A percentile compares a stretch with the other conserved stretches of the same genome.
Conservation (phyloP, 2,113 vertebrate species). For the Hystrix cristata region DNA sequence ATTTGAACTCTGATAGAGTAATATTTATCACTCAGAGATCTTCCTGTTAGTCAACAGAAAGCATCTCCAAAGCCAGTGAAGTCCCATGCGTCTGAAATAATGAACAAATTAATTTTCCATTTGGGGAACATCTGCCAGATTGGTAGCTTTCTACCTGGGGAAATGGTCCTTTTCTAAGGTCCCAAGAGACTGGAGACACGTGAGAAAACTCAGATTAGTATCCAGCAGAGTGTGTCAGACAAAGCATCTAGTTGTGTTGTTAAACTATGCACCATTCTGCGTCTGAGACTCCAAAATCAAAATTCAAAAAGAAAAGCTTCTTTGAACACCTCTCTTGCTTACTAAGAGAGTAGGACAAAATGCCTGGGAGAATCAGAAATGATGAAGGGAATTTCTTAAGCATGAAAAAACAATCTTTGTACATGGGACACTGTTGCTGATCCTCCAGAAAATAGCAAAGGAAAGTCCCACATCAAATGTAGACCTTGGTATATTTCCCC, state of each 20-base stretch:
- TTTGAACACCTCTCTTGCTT: constrained; percentile 62
- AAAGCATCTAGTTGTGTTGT: constrained; percentile 29
- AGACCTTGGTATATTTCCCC: neutral
- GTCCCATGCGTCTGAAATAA: constrained; percentile 49
- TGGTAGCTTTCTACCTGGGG: constrained; percentile 13
- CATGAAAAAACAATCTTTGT: constrained; percentile 58
- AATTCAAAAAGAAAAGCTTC: constrained; percentile 63
- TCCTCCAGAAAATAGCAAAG: constrained; percentile 50
- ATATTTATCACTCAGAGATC: constrained; percentile 42
- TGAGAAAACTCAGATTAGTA: constrained; percentile 59
- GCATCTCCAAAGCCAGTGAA: constrained; percentile 48
- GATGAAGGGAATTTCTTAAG: constrained; percentile 62
- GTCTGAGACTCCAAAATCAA: constrained; percentile 62
- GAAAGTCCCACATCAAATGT: constrained; percentile 30
- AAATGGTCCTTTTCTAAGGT: constrained; percentile 42
- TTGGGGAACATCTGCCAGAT: constrained; percentile 53
- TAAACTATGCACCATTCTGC: neutral
- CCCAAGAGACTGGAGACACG: constrained; percentile 42
- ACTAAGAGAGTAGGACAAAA: constrained; percentile 49
- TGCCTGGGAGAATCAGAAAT: constrained; percentile 59
- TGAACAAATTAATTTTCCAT: constrained; percentile 64
- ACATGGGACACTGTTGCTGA: neutral
- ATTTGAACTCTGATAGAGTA: constrained; percentile 59
- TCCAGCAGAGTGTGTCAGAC: constrained; percentile 39
- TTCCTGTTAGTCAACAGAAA: constrained; percentile 41